Conservation (phyloP, 2,888 invertebrate species). For the Himalopsyche tibetana region DNA sequence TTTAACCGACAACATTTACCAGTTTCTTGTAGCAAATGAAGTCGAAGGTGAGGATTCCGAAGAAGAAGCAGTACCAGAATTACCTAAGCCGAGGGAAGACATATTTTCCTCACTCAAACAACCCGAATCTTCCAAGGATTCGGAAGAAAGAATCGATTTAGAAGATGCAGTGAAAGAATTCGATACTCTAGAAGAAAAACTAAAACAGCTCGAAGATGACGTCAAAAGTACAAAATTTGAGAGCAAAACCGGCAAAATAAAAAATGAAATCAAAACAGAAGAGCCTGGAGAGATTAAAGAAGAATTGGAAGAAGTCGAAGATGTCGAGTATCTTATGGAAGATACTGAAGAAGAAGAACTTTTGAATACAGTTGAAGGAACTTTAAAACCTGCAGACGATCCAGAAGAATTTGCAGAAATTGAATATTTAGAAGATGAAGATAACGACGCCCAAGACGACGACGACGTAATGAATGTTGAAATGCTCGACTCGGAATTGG, state of each 20-base stretch:
- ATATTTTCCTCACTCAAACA: neutral
- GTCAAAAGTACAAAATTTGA: constrained; percentile 20
- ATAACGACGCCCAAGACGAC: constrained; percentile 1
- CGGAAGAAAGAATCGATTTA: neutral
- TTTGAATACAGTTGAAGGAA: constrained; percentile 36
- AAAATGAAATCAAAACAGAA: neutral
- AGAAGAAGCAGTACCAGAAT: constrained; percentile 33
- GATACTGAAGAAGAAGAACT: constrained; percentile 51
- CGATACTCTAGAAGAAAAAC: constrained; percentile 5
- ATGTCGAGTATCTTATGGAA: constrained; percentile 55
- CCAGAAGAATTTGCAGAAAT: constrained; percentile 7
- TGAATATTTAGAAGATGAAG: constrained; percentile 16
- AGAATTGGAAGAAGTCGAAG: constrained; percentile 56
- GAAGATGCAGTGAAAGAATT: neutral
- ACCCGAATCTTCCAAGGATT: neutral
- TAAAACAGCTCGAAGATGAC: constrained; percentile 16
- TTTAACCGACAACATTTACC: constrained; percentile 72
- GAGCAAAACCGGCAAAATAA: neutral
- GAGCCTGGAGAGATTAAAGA: constrained; percentile 49
- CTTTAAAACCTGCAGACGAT: neutral
- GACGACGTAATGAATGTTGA: constrained; percentile 52
- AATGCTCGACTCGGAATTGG: constrained; percentile 58
- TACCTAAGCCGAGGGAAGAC: neutral
- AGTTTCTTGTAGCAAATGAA: constrained; percentile 72
- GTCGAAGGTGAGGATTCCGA: constrained; percentile 55